These are phyloP conservation scores for Margarornis squamiger DNA, from an alignment of 2,797 vertebrate species.

Conservation along the genomic window DNA sequence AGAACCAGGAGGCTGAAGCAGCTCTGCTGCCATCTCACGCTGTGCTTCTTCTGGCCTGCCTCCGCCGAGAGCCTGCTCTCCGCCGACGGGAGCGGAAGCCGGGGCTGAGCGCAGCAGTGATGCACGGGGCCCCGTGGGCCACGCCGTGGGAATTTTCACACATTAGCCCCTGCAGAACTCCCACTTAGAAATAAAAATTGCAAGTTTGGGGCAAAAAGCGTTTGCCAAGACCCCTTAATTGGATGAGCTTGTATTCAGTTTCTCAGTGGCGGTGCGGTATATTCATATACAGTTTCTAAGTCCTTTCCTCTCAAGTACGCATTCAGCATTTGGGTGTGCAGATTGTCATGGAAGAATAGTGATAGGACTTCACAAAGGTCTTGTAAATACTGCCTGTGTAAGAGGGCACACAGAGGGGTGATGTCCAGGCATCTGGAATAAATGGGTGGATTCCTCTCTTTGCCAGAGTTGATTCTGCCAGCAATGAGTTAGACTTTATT, in stretches of 20 bases:
- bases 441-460: neutral
- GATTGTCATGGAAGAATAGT: neutral
- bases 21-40: constrained; percentile 36
- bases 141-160: neutral
- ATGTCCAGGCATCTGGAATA: neutral
- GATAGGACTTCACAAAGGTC: neutral
- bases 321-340: neutral
- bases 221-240: neutral
- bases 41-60: constrained; percentile 35
- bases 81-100: neutral
- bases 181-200: neutral
- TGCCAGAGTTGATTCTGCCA: neutral
- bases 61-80: neutral
- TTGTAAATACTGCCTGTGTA: neutral
- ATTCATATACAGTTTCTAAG: neutral
- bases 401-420: neutral
- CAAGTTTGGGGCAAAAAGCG: neutral
- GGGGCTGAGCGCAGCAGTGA: neutral
- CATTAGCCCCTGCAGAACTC: constrained; percentile 33
- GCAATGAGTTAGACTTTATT: neutral
- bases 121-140: neutral
- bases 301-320: neutral
- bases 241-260: neutral
- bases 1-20: constrained; percentile 21
- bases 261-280: neutral